Percentiles rank a stretch among this genome's conserved stretches.
Conservation (phyloP, 2,113 vertebrate species). For the Macroglossus sobrinus region DNA sequence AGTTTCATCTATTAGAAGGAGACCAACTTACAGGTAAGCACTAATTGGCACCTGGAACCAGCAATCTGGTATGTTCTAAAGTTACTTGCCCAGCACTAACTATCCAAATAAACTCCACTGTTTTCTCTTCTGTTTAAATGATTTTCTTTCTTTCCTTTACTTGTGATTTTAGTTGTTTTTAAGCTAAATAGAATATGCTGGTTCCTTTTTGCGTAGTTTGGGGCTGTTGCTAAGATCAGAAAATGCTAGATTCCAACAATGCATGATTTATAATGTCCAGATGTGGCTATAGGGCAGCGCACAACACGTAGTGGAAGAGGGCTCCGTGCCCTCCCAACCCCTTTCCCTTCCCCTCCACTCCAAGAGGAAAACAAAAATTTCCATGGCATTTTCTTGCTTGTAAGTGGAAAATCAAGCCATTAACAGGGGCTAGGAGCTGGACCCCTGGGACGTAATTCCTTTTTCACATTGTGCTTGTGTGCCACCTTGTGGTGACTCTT, state of each 20-base stretch:
- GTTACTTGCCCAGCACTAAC: neutral
- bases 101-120: constrained; percentile 18
- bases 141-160: constrained; percentile 41
- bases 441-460: constrained; percentile 6
- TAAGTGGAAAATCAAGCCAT: constrained; percentile 49
- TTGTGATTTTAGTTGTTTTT: constrained; percentile 55
- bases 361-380: constrained; percentile 66
- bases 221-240: constrained; percentile 35
- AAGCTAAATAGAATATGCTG: constrained; percentile 45
- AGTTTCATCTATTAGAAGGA: neutral
- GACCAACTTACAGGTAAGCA: neutral
- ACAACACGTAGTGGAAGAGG: neutral
- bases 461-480: constrained; percentile 74
- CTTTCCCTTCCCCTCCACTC: constrained; percentile 11
- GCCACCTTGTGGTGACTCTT: constrained; percentile 82
- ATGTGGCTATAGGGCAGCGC: neutral
- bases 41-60: neutral
- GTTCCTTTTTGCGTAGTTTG: constrained; percentile 35
- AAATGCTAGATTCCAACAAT: constrained; percentile 48
- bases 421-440: constrained; percentile 30
- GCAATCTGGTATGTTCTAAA: constrained; percentile 13
- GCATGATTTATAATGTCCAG: constrained; percentile 61
- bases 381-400: constrained; percentile 62
- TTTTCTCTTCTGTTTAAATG: constrained; percentile 33
- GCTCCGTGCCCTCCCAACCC: neutral